A percentile compares a stretch with the other conserved stretches of the same genome.
phyloP scores from a whole-genome alignment of 2,113 vertebrate species.

The Cyanoramphus novaezelandiae region DNA sequence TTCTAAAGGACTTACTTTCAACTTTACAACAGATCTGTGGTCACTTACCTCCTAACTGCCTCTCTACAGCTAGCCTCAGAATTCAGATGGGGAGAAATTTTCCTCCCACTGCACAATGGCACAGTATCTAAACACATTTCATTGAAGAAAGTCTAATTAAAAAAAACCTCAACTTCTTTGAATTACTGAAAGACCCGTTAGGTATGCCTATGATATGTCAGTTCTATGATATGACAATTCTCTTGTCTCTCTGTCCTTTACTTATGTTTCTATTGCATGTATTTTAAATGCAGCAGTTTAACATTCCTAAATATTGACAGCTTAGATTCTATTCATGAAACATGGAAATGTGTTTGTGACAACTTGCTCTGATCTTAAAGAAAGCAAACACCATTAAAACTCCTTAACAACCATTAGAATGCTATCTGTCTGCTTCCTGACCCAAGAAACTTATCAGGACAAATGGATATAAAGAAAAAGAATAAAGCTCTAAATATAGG shows the following conservation, averaged over 20 bases:
- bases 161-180: fast-evolving
- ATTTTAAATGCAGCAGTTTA: not conserved
- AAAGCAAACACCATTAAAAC: not conserved
- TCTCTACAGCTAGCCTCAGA: not conserved
- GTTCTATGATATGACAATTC: not conserved
- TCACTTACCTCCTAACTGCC: not conserved
- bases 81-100: not conserved
- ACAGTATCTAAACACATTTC: not conserved
- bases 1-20: not conserved
- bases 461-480: not conserved
- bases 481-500: not conserved
- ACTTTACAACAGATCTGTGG: not conserved
- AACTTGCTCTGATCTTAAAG: not conserved
- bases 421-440: not conserved
- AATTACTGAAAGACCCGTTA: not conserved
- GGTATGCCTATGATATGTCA: not conserved
- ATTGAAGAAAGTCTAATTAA: not conserved
- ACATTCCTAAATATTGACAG: not conserved
- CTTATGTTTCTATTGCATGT: not conserved
- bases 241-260: not conserved
- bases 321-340: not conserved
- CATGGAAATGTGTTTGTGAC: not conserved
- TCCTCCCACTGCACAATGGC: not conserved
- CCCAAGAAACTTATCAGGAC: not conserved
- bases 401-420: not conserved